Evolutionary conservation across 1,140 invertebrate species (phyloP), one percentile per base, ranked within the genome.

Genomic region (Heliconius hermathena): DNA sequence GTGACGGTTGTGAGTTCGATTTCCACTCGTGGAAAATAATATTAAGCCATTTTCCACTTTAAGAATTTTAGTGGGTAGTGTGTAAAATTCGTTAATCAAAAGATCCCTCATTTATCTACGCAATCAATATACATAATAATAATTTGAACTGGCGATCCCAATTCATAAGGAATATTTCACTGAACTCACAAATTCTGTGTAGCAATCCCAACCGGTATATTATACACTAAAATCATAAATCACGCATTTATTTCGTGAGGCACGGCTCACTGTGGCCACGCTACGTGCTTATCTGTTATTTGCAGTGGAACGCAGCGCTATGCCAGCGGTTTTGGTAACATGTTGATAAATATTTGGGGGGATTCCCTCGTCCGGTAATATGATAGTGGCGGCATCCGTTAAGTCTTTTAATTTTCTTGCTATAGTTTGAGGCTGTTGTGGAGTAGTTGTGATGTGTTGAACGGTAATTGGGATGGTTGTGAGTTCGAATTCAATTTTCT

Each of bases 241-340:
- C 91, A 93, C 86, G 87, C 89, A 89, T 92, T 92, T 92, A 92
- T 93, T 90, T 89, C 87, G 88, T 84, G 87, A 84, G 79, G 88
- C 90, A 90, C 91, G 90, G 86, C 82, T 82, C 80, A 85, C 78
- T 91, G 91, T 83, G 91, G 89, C 85, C 82, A 78, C 81, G 82
- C 83, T 84, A 90, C 91, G 91, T 91, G 91, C 91, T 93, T 92
- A 93, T 93, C 91, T 90, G 87, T 85, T 91, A 88, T 92, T 93
- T 91, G 91, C 91, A 92, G 85, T 81, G 85, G 79, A 85, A 91
- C 85, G 86, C 79, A 81, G 83, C 82, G 81, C 85, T 81, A 79
- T 79, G 75, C 78, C 74, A 77, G 85, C 85, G 90, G 86, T 88
- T 90, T 88, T 83, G 83, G 84, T 81, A 88, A 87, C 83, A 88